Conservation (phyloP, 2,888 invertebrate species). For the Mechanitis mazaeus region DNA sequence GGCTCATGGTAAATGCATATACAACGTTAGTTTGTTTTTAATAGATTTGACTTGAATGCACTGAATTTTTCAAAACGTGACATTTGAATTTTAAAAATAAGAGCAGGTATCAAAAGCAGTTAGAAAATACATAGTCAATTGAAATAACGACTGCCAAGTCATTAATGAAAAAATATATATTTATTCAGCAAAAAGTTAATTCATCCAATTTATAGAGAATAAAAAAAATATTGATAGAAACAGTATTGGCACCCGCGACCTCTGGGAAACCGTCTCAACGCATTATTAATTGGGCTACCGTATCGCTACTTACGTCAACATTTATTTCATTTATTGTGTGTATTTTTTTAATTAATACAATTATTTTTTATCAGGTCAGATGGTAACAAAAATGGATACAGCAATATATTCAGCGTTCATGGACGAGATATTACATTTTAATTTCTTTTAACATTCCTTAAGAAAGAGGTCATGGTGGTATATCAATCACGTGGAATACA, state of each 20-base stretch:
- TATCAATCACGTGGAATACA: slow-evolving; percentile 27
- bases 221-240: too few relatives aligned
- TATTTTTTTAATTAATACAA: too few relatives aligned
- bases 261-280: too few relatives aligned
- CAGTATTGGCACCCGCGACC: too few relatives aligned
- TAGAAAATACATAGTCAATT: slow-evolving; percentile 1
- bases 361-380: too few relatives aligned
- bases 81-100: too few relatives aligned
- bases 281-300: too few relatives aligned
- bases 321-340: too few relatives aligned
- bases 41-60: neutral
- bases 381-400: too few relatives aligned
- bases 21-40: neutral
- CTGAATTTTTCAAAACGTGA: neutral
- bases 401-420: neutral
- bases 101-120: neutral
- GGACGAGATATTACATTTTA: neutral
- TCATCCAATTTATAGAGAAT: too few relatives aligned
- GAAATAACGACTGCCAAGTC: neutral
- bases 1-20: neutral
- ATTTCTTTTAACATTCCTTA: neutral
- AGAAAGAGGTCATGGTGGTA: slow-evolving; percentile 26
- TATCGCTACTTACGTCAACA: too few relatives aligned
- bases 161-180: neutral
- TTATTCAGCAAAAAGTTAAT: neutral